phyloP scores from a whole-genome alignment of 2,888 invertebrate species.

The Volucella zonaria region DNA sequence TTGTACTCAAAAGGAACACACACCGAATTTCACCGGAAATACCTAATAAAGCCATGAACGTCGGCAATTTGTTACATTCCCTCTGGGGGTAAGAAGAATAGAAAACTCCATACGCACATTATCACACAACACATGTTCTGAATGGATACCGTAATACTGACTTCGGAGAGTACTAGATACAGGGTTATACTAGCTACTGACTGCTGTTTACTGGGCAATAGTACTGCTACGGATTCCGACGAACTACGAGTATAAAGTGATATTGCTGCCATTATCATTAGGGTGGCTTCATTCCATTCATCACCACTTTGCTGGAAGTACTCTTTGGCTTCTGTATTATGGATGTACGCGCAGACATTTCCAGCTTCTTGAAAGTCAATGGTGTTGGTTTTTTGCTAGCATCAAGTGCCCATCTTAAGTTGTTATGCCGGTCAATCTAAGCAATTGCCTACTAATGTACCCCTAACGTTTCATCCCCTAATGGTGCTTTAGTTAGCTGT shows the following conservation, averaged over 20 bases:
- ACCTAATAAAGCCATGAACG: conserved; percentile 53
- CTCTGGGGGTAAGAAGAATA: not conserved
- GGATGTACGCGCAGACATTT: conserved; percentile 21
- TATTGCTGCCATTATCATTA: conserved; percentile 71
- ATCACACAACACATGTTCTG: conserved; percentile 29
- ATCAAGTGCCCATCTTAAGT: conserved; percentile 36
- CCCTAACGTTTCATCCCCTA: conserved; percentile 54
- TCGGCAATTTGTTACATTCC: conserved; percentile 55
- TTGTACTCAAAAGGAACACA: conserved; percentile 25
- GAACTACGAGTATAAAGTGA: conserved; percentile 59
- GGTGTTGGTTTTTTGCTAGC: not conserved
- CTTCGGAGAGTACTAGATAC: no score
- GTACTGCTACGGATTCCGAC: not conserved
- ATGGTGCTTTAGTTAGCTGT: conserved; percentile 62
- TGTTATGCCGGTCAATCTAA: conserved; percentile 44
- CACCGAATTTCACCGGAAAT: conserved; percentile 50
- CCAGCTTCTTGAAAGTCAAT: not conserved
- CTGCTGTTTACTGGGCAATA: no score
- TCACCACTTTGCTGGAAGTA: conserved; percentile 59
- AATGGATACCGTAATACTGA: not conserved
- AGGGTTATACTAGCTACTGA: no score
- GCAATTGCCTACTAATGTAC: conserved; percentile 53
- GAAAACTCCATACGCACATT: conserved; percentile 18
- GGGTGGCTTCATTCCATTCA: conserved; percentile 64
- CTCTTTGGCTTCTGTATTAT: conserved; percentile 55